Percentiles rank a stretch among this genome's conserved stretches.
phyloP scores from a whole-genome alignment of 2,797 vertebrate species.

The Eleutherodactylus coqui region DNA sequence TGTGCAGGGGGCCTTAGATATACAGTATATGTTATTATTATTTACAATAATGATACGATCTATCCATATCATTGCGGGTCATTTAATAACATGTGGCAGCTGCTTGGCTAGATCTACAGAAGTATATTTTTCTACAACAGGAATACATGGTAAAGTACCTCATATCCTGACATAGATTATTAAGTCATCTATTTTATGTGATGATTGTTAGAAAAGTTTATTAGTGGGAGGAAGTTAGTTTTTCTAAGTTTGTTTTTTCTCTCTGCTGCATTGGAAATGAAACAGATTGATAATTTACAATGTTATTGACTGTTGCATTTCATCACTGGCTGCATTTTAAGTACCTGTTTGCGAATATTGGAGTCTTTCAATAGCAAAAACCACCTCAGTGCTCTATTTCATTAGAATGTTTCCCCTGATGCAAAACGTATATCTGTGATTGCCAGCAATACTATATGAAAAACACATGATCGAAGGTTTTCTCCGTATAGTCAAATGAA shows the following conservation, averaged over 20 bases:
- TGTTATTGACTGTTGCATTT: constrained; percentile 10
- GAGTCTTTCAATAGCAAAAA: constrained; percentile 7
- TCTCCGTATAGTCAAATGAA: background rate
- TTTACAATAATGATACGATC: background rate
- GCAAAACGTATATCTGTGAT: background rate
- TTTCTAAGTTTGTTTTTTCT: background rate
- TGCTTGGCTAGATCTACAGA: background rate
- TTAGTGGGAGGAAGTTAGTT: background rate
- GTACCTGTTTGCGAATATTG: background rate
- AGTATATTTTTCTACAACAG: background rate
- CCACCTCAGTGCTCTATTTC: background rate
- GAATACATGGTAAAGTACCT: background rate
- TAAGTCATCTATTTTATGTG: background rate
- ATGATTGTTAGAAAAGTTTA: background rate
- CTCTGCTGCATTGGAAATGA: background rate
- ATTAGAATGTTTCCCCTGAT: constrained; percentile 25
- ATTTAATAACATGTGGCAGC: background rate
- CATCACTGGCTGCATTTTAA: background rate
- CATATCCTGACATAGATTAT: background rate
- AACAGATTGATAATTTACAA: constrained; percentile 36
- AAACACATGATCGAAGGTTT: constrained; percentile 1
- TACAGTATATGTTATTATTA: no score
- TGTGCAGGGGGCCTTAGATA: no score
- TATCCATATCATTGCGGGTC: background rate
- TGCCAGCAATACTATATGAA: constrained; percentile 23